These are phyloP conservation scores for Spermophilus dauricus DNA, from an alignment of 2,113 vertebrate genomes.

Conservation along the genomic window DNA sequence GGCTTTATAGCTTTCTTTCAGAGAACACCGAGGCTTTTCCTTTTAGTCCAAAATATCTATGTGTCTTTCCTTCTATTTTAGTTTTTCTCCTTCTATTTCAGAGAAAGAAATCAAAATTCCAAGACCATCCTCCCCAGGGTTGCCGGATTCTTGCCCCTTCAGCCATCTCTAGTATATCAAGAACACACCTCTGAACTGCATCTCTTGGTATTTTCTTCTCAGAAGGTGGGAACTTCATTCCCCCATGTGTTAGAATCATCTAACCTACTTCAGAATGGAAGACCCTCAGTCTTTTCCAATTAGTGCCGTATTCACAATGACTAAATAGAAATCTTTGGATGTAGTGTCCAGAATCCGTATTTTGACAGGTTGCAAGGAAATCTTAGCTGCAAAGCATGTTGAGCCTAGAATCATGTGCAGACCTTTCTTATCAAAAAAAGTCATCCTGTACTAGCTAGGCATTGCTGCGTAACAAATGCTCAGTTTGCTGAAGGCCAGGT, in stretches of 20 bases:
- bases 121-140: background rate
- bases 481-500: background rate
- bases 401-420: background rate
- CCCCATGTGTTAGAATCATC: background rate
- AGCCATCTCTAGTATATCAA: background rate
- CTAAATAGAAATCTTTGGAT: background rate
- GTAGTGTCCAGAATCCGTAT: background rate
- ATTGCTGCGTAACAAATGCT: background rate
- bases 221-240: background rate
- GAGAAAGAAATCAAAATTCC: conserved; percentile 29
- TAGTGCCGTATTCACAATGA: background rate
- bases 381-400: background rate
- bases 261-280: background rate
- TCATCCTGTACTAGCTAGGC: background rate
- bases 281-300: background rate
- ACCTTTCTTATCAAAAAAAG: background rate
- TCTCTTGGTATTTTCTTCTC: background rate
- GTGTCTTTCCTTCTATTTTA: background rate
- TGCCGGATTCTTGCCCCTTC: background rate
- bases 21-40: background rate
- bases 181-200: background rate
- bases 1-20: background rate
- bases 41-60: background rate
- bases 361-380: background rate
- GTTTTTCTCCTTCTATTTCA: background rate